These are phyloP conservation scores for Candidula unifasciata DNA, from an alignment of 2,888 invertebrate species.

Conservation along the genomic window DNA sequence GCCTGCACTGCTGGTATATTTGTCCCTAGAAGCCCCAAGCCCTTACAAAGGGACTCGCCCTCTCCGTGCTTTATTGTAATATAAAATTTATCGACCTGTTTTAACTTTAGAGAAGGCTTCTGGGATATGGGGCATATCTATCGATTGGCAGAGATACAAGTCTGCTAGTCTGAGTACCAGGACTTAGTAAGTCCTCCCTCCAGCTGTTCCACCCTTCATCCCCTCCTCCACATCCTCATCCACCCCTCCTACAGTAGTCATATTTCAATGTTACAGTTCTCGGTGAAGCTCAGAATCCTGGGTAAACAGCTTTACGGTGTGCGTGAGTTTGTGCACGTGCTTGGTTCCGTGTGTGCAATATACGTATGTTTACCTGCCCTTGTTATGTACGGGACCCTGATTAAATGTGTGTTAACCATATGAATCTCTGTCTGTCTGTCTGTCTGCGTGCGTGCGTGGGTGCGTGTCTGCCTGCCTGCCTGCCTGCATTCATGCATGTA, in stretches of 20 bases:
- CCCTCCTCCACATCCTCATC: not conserved
- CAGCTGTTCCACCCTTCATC: not conserved
- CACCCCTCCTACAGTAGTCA: slow-evolving; percentile 19
- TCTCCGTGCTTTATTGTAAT: slow-evolving; percentile 30
- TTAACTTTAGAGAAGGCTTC: slow-evolving; percentile 34
- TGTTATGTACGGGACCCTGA: no score
- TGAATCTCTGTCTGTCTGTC: no score
- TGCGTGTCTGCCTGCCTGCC: no score
- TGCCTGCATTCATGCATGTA: no score
- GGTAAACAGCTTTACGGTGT: slow-evolving; percentile 17
- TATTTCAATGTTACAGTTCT: slow-evolving; percentile 17
- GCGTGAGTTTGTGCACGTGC: not conserved
- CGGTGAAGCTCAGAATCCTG: not conserved
- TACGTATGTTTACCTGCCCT: no score
- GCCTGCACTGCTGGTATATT: not conserved
- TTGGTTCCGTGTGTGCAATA: not conserved
- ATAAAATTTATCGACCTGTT: slow-evolving; percentile 42
- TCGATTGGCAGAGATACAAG: slow-evolving; percentile 20
- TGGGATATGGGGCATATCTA: slow-evolving; percentile 37
- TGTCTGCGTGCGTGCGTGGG: no score
- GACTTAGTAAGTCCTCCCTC: slow-evolving; percentile 27
- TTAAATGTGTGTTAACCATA: no score
- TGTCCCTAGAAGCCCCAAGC: not conserved
- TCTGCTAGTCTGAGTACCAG: slow-evolving; percentile 25
- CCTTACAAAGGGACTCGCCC: slow-evolving; percentile 2